Percentiles rank a stretch among this genome's conserved stretches.
phyloP scores from a whole-genome alignment of 2,113 vertebrate genomes.

The Zosterops pallidus region DNA sequence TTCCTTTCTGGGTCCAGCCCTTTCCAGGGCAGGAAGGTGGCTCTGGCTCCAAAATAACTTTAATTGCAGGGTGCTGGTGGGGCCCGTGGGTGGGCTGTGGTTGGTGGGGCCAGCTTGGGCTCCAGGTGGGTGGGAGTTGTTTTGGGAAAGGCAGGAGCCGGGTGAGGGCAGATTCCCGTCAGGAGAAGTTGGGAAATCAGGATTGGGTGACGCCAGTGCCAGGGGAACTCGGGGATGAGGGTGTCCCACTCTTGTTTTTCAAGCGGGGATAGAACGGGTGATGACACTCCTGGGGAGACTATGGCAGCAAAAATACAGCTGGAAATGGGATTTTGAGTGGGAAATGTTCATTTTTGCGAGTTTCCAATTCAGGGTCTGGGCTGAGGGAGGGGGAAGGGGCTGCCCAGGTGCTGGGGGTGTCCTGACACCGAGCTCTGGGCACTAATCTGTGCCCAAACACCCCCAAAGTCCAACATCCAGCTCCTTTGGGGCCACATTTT shows the following conservation, averaged over 20 bases:
- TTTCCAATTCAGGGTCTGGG: neutral
- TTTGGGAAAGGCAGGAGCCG: neutral
- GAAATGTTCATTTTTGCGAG: neutral
- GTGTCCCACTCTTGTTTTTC: neutral
- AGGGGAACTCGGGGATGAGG: rapidly evolving
- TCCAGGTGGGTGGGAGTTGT: neutral
- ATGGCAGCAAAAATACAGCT: neutral
- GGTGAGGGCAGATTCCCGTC: neutral
- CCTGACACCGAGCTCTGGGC: neutral
- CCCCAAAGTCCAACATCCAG: rapidly evolving
- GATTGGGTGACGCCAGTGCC: neutral
- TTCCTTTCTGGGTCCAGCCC: neutral
- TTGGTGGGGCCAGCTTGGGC: neutral
- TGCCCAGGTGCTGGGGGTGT: neutral
- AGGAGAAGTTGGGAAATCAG: neutral
- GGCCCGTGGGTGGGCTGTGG: neutral
- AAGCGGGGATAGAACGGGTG: neutral
- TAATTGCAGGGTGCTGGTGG: neutral
- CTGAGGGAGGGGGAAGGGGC: neutral
- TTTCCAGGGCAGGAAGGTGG: neutral
- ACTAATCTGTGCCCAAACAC: rapidly evolving
- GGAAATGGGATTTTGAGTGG: neutral
- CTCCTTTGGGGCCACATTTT: neutral
- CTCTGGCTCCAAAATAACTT: neutral
- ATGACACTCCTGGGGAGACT: rapidly evolving